Evolutionary conservation across 1,140 invertebrate species (phyloP).

Genomic region (Drosophila kurseongensis): DNA sequence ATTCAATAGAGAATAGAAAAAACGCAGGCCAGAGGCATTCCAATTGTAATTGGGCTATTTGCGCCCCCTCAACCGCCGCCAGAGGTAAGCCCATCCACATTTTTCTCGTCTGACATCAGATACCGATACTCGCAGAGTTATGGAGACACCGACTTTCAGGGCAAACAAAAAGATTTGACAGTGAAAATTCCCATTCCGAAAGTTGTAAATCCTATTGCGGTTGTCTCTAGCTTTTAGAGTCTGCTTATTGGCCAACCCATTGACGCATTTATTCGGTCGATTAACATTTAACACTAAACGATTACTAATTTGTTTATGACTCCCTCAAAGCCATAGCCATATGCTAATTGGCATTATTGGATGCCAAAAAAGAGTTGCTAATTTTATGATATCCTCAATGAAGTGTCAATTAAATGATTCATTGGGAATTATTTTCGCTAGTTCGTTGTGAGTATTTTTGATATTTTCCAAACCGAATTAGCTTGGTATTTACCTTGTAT

Average conservation of each 20-base stretch:
- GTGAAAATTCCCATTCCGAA: slow-evolving; percentile 11
- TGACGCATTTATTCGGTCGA: slow-evolving; percentile 43
- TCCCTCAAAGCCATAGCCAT: slow-evolving; percentile 5
- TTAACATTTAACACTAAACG: slow-evolving; percentile 40
- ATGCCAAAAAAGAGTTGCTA: slow-evolving; percentile 29
- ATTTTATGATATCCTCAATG: slow-evolving; percentile 36
- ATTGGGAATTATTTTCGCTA: slow-evolving; percentile 4
- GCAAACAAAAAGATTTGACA: slow-evolving; percentile 1
- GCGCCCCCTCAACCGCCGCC: background rate
- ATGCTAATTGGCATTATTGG: slow-evolving; percentile 47
- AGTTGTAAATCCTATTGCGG: slow-evolving; percentile 1
- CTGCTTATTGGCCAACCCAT: slow-evolving; percentile 16
- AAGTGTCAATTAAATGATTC: slow-evolving; percentile 41
- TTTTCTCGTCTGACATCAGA: slow-evolving; percentile 39
- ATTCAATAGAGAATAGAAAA: slow-evolving; percentile 24
- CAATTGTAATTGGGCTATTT: slow-evolving; percentile 38
- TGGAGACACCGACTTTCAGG: background rate
- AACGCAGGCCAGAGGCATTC: slow-evolving; percentile 19
- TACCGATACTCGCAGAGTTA: background rate
- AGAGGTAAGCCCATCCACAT: slow-evolving; percentile 36
- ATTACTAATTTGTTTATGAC: slow-evolving; percentile 44
- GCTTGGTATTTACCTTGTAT: too few relatives aligned
- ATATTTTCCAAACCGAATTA: background rate
- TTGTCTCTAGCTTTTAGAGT: slow-evolving; percentile 8
- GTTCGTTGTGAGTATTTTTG: background rate